Conservation (phyloP, 2,797 vertebrate genomes). For the Hyperoplus immaculatus region DNA sequence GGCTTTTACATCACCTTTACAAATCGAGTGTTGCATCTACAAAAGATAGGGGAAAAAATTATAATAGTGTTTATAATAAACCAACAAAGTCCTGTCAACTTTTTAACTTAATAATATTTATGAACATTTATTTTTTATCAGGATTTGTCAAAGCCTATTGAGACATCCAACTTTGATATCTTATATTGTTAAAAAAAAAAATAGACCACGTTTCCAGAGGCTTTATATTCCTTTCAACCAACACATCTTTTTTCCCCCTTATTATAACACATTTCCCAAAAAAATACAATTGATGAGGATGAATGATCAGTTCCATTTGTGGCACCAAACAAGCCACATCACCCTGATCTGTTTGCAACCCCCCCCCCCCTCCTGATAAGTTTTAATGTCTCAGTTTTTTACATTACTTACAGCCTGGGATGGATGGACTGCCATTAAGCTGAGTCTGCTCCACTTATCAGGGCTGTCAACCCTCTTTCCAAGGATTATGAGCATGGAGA, state of each 20-base stretch:
- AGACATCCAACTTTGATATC: no score
- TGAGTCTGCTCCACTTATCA: slow-evolving; percentile 7
- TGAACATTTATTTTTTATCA: no score
- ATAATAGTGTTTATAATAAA: no score
- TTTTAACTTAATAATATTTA: no score
- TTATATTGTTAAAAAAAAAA: no score
- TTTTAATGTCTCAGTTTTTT: slow-evolving; percentile 16
- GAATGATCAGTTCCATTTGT: background rate
- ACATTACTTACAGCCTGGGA: slow-evolving; percentile 7
- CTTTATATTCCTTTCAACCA: background rate
- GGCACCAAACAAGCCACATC: background rate
- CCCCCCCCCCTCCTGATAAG: background rate
- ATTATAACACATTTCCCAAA: background rate
- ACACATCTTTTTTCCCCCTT: background rate
- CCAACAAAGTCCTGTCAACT: no score
- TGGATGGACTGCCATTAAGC: background rate
- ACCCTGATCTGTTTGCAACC: background rate
- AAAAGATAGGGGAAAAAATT: no score
- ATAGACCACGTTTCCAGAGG: no score
- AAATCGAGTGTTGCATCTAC: no score
- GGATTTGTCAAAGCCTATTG: no score
- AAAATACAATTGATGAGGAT: background rate
- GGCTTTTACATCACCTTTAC: no score
- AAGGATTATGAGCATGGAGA: slow-evolving; percentile 20
- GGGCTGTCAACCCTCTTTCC: slow-evolving; percentile 1